Evolutionary conservation across 2,113 vertebrate genomes (phyloP).

Genomic region (Menura novaehollandiae): DNA sequence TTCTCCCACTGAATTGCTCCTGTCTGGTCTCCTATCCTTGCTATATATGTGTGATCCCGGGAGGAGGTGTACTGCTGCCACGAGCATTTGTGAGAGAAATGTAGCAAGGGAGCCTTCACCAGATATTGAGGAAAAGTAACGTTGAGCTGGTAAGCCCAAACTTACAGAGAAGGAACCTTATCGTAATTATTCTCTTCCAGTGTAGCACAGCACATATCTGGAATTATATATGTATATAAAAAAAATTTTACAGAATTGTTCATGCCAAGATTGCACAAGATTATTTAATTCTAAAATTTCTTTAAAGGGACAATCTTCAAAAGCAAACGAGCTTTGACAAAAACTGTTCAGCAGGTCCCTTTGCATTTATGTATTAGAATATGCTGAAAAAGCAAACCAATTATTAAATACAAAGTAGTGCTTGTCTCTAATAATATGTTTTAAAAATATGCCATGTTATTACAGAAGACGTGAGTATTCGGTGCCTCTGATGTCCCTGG

Average conservation of each 20-base stretch:
- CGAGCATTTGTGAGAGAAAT: fast-evolving
- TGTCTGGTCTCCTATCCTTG: not conserved
- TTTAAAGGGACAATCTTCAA: not conserved
- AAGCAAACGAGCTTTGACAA: not conserved
- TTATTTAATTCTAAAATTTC: not conserved
- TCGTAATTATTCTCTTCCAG: not conserved
- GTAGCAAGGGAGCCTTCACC: not conserved
- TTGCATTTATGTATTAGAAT: not conserved
- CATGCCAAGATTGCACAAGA: not conserved
- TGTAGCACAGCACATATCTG: not conserved
- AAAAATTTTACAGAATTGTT: not conserved
- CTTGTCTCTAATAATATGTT: not conserved
- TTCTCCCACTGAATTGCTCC: not conserved
- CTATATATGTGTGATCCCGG: not conserved
- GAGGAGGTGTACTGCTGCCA: not conserved
- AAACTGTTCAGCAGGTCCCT: not conserved
- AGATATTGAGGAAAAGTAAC: not conserved
- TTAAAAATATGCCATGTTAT: not conserved
- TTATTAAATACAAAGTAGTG: not conserved
- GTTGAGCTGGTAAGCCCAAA: not conserved
- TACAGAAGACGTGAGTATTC: not conserved
- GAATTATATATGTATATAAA: not conserved
- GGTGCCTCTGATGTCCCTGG: not conserved
- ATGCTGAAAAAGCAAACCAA: not conserved
- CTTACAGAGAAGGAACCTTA: not conserved